These are phyloP conservation scores for Gallirallus australis DNA, from an alignment of 2,797 vertebrate genomes.

Conservation along the genomic window DNA sequence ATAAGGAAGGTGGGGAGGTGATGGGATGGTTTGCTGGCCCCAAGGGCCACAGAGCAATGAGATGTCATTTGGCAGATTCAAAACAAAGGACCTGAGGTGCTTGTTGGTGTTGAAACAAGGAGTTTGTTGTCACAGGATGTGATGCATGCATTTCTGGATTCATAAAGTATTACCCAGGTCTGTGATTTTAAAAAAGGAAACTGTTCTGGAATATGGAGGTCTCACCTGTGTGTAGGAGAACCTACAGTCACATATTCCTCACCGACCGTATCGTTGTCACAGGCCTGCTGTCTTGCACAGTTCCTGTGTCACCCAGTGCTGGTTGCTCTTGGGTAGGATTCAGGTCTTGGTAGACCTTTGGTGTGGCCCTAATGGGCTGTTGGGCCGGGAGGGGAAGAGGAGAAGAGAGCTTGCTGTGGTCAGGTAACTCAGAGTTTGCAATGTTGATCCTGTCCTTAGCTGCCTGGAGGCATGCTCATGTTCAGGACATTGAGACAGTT, in stretches of 20 bases:
- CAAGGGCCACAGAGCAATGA: neutral
- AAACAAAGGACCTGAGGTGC: neutral
- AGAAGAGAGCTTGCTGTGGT: neutral
- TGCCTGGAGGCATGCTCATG: neutral
- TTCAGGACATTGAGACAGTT: neutral
- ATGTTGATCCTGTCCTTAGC: neutral
- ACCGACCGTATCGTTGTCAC: fast-evolving
- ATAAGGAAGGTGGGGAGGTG: neutral
- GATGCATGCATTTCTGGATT: neutral
- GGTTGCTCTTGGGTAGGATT: neutral
- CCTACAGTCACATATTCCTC: fast-evolving
- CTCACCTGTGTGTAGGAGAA: neutral
- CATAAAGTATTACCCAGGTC: neutral
- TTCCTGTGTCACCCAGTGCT: neutral
- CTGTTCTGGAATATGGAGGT: fast-evolving
- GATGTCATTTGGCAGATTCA: neutral
- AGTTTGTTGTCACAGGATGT: neutral
- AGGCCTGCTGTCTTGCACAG: neutral
- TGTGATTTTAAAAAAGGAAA: fast-evolving
- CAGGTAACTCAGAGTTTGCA: neutral
- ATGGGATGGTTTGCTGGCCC: neutral
- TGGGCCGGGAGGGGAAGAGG: neutral
- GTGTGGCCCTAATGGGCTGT: neutral
- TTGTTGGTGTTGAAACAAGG: neutral
- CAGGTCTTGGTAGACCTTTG: neutral